These are phyloP conservation scores for Epinotia demarniana DNA, from an alignment of 2,888 invertebrate genomes.

Conservation along the genomic window DNA sequence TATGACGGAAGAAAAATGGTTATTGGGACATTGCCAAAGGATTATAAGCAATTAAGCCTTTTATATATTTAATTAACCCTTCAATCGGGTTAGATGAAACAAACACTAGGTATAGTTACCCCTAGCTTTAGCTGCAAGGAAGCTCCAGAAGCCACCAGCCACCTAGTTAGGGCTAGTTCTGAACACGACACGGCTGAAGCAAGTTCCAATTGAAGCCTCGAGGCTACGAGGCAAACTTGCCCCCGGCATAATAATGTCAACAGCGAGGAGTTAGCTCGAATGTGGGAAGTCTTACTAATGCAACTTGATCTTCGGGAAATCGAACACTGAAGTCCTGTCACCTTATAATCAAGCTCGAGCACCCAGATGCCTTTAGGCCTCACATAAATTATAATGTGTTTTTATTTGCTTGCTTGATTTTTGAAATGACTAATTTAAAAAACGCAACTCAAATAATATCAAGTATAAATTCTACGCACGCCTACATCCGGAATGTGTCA, in stretches of 20 bases:
- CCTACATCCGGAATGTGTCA: too few species aligned
- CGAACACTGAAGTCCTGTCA: neutral
- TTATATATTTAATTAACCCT: neutral
- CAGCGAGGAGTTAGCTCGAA: neutral
- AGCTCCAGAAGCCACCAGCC: neutral
- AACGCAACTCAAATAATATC: too few species aligned
- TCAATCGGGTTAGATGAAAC: neutral
- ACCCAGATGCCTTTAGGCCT: too few species aligned
- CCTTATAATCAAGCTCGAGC: too few species aligned
- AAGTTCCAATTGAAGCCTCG: slow-evolving; percentile 2
- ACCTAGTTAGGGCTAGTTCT: neutral
- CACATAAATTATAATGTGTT: too few species aligned
- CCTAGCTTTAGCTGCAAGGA: neutral
- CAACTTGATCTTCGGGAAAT: neutral
- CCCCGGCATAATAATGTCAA: neutral
- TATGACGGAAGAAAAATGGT: too few species aligned
- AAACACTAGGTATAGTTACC: neutral
- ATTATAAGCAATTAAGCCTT: too few species aligned
- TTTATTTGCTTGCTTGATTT: too few species aligned
- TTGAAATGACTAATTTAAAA: too few species aligned
- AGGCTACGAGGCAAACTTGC: neutral
- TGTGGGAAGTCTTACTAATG: neutral
- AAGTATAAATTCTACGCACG: too few species aligned
- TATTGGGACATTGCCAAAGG: too few species aligned
- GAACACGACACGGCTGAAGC: neutral